Evolutionary conservation across 92 coral and sea anemone species (phyloP), one percentile per base, ranked within the genome.

Genomic region (Zoanthus gigantus): DNA sequence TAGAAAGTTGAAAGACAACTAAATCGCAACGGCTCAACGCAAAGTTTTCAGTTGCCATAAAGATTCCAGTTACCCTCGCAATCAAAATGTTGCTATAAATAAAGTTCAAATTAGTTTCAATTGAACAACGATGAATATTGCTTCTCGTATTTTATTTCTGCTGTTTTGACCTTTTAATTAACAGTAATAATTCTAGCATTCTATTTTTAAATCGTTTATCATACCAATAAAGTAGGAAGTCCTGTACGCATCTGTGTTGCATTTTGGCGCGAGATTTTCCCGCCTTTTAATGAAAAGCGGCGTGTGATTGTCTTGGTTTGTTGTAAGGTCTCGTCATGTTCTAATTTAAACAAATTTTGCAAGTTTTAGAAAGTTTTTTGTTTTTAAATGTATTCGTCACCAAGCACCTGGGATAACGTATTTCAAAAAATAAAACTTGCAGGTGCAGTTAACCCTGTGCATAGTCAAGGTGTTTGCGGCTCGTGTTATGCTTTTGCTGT

Each of bases 401-500:
- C 9, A 63, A 17, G 3, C 7, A n/a, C 69, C 28, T n/a, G 16
- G 30, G 9, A n/a, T 18, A 23, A 63, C 69, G 7, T 16, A 63
- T 73, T 12, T 10, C 14, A 30, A 32, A 29, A 32, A 66, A 16
- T 29, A n/a, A 54, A 44, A 5, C 12, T 9, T 71, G 0, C 76
- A 91, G 99, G 99, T 53, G 99, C 99, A 4, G 99, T 97, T 15
- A 95, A 90, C 78, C 91, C 96, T 9, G 99, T 97, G 37, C 90
- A 84, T 67, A 97, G 99, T 74, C 99, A 97, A 76, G 99, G 99
- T 0, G 95, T 97, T 60, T 97, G 99, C 87, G 99, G 99, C 31
- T 97, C 99, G 32, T 97, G 99, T 65, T 97, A 97, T 32, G 99
- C 99, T 42, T 97, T 93, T 71, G 95, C 99, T 8, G 98, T 97